Base-by-base conservation (phyloP, 2,888 invertebrate genomes). In the Hemithea aestivaria region DNA sequence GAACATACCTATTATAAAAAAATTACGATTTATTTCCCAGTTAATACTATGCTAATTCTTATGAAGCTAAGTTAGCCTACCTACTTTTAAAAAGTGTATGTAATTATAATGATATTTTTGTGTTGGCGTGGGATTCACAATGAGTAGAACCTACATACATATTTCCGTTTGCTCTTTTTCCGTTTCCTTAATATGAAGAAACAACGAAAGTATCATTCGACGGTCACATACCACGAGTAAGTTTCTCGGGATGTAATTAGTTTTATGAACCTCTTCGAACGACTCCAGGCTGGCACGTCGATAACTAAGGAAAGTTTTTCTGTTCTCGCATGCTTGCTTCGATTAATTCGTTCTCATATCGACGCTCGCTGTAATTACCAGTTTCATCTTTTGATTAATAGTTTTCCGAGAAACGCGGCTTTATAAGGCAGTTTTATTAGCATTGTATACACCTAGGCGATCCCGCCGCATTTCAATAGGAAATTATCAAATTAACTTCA, bases 401-500 rank as follows among this genome's bases (percentile, higher is more conserved):
- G 29, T 37, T 41, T 36, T 20, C 33, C 20, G 36, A 37, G 36
- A 34, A 37, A 33, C 27, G 21, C 2, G 23, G 23, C 24, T 10
- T 24, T 28, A 20, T 7, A 23, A 20, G 22, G 22, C 25, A 27
- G 12, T 20, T 38, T 39, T 39, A 49, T 49, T 48, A 51, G 38
- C 45, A 49, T 49, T 42, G 40, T 49, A 38, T 45, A 45, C 45
- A 45, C 41, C 48, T 48, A 40, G 41, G 35, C 16, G 40, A 44
- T 40, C 30, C 29, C 48, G 32, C 48, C 51, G 60, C 60, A 71
- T 75, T 69, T 67, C 73, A 74, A 78, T 78, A 78, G 73, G 78
- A 77, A 83, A 80, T 84, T 84, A 84, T 84, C 75, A 83, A 84
- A 85, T 85, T 84, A 85, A 73, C 66, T 74, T 68, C 68, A 73